Evolutionary conservation across 1,140 invertebrate genomes (phyloP).

Genomic region (Leptonema lineaticorne): DNA sequence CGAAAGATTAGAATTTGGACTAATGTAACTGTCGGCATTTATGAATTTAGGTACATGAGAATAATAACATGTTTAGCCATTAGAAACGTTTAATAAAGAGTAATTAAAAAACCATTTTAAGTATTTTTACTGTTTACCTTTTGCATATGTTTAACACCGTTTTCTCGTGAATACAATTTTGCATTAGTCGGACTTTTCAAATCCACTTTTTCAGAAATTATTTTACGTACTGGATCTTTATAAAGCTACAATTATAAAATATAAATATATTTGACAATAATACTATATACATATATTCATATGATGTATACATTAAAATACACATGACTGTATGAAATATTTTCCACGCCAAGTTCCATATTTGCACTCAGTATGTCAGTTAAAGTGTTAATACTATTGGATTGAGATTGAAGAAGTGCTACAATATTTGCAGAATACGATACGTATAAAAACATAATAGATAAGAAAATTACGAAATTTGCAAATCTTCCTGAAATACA

Average conservation of each 20-base stretch:
- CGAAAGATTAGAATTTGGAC: too few relatives aligned
- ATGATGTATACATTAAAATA: constrained; percentile 51
- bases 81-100: too few relatives aligned
- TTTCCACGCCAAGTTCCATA: too few relatives aligned
- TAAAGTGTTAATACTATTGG: constrained; percentile 59
- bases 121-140: too few relatives aligned
- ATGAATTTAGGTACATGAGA: neutral
- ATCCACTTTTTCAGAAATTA: constrained; percentile 62
- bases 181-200: constrained; percentile 60
- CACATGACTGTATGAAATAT: too few relatives aligned
- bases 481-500: constrained; percentile 54
- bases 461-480: constrained; percentile 55
- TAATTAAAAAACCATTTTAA: too few relatives aligned
- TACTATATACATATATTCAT: constrained; percentile 56
- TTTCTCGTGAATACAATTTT: constrained; percentile 57
- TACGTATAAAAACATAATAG: constrained; percentile 54
- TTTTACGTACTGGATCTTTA: constrained; percentile 59
- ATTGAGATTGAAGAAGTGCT: constrained; percentile 63
- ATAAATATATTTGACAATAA: constrained; percentile 56
- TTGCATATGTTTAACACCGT: constrained; percentile 59
- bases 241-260: constrained; percentile 52
- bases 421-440: constrained; percentile 68
- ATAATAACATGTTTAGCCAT: too few relatives aligned
- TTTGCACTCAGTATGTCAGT: constrained; percentile 58
- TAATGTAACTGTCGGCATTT: too few relatives aligned